Percentiles rank a stretch among this genome's conserved stretches.
Evolutionary conservation across 2,113 vertebrate species (phyloP).

Genomic region (Kobus ellipsiprymnus): DNA sequence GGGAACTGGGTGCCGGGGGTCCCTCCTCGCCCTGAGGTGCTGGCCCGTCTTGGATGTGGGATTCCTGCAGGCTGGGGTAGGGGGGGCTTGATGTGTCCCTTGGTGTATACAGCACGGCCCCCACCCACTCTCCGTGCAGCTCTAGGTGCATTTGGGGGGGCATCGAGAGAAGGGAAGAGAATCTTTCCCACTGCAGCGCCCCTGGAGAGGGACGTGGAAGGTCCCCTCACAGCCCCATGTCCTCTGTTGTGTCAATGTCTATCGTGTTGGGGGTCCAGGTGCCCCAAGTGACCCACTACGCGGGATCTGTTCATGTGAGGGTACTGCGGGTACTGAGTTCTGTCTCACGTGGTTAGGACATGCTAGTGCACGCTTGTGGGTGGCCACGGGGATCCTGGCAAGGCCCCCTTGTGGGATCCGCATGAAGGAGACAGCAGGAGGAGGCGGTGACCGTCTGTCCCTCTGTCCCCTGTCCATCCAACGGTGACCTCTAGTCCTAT

Average conservation of each 20-base stretch:
- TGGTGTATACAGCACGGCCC: not conserved
- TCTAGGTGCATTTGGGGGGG: not conserved
- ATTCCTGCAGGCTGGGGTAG: not conserved
- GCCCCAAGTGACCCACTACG: accelerated
- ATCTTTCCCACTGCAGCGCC: not conserved
- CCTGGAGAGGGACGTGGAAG: not conserved
- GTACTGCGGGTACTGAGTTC: not conserved
- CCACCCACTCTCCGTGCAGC: not conserved
- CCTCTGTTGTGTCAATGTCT: not conserved
- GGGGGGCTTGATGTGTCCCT: too few species aligned
- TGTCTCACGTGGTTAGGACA: not conserved
- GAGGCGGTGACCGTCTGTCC: not conserved
- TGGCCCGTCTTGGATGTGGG: not conserved
- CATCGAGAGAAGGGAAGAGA: not conserved
- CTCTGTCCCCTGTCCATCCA: not conserved
- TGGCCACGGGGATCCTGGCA: not conserved
- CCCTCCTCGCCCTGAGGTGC: not conserved
- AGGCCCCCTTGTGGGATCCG: not conserved
- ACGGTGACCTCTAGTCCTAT: too few species aligned
- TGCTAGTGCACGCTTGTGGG: not conserved
- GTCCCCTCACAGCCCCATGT: not conserved
- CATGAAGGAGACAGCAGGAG: not conserved
- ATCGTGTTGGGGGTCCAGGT: not conserved
- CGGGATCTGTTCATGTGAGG: not conserved
- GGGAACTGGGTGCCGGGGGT: not conserved